Conservation (phyloP, 2,888 invertebrate species). For the Tenthredo mesomela region DNA sequence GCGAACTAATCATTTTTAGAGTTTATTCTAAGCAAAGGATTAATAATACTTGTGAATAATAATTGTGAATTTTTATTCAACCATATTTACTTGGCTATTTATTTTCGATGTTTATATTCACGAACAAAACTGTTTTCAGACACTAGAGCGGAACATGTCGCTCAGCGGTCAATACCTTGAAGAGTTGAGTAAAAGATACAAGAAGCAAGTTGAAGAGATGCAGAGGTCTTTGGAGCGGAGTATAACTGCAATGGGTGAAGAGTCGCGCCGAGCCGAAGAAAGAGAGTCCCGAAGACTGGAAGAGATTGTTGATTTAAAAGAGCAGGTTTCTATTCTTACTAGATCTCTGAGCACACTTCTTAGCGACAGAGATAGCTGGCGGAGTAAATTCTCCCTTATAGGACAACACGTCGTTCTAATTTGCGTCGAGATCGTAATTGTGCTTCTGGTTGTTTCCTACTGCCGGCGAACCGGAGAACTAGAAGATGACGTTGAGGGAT, state of each 20-base stretch:
- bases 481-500: conserved; percentile 74
- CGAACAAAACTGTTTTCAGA: conserved; percentile 79
- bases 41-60: neutral
- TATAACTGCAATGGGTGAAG: conserved; percentile 86
- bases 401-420: conserved; percentile 79
- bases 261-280: conserved; percentile 84
- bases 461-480: conserved; percentile 75
- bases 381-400: conserved; percentile 81
- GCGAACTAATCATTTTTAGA: neutral
- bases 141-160: conserved; percentile 97
- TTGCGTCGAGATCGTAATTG: conserved; percentile 79
- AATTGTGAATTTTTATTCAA: neutral
- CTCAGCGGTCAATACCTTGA: conserved; percentile 97
- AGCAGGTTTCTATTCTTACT: conserved; percentile 84
- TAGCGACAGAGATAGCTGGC: conserved; percentile 84
- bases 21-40: neutral
- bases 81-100: neutral
- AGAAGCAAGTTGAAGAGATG: conserved; percentile 98
- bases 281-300: conserved; percentile 90
- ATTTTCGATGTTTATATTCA: conserved; percentile 45
- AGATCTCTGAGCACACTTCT: conserved; percentile 82
- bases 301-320: conserved; percentile 85
- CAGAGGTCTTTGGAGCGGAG: conserved; percentile 91
- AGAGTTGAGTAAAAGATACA: conserved; percentile 96
- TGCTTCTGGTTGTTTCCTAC: conserved; percentile 80